Base-by-base conservation (phyloP, 1,140 invertebrate species). In the Onthophagus taurus region DNA sequence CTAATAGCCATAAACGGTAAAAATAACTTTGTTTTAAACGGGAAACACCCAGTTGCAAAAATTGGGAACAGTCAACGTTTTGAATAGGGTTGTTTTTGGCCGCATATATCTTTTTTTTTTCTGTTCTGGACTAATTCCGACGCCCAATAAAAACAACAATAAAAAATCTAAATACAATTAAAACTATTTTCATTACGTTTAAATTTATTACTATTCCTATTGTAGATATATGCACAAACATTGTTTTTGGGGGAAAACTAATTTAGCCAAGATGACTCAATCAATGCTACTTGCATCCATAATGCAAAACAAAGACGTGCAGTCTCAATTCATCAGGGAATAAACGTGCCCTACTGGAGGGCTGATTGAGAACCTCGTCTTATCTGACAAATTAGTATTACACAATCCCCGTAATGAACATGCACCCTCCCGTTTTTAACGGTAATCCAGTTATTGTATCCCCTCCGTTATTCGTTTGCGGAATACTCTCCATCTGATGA, bases 361-460 rank as follows among this genome's bases (percentile, higher is more conserved):
- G 4, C 29, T 39, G 37, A 39, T 39, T 39, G 37, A 39, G 23
- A 14, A 21, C 20, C 29, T 39, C 37, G 37, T 39, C 37, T 39
- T 39, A 39, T 39, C 37, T 39, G 20, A 39, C 37, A 39, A 39
- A 39, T 39, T 39, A 29, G 20, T 39, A 23, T 39, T 24, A 29
- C 37, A 39, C 37, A 39, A 39, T 39, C 37, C 16, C 29, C 29
- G 37, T 39, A 39, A 39, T 29, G 37, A 39, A 39, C 37, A 39
- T 39, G 37, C 37, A 39, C 37, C 37, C 37, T n/a, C 23, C 23
- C 12, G 16, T 39, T 23, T 39, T 29, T 26, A 11, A 13, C 16
- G n/a, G 4, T 39, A 39, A 39, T 39, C 37, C 23, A 2, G 37
- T 39, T 39, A 39, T 39, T 23, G 19, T 9, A 13, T 16, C 37